A percentile compares a stretch with the other conserved stretches of the same genome.
These are phyloP conservation scores for Caerostris extrusa DNA, from an alignment of 1,140 invertebrate species.

Conservation along the genomic window DNA sequence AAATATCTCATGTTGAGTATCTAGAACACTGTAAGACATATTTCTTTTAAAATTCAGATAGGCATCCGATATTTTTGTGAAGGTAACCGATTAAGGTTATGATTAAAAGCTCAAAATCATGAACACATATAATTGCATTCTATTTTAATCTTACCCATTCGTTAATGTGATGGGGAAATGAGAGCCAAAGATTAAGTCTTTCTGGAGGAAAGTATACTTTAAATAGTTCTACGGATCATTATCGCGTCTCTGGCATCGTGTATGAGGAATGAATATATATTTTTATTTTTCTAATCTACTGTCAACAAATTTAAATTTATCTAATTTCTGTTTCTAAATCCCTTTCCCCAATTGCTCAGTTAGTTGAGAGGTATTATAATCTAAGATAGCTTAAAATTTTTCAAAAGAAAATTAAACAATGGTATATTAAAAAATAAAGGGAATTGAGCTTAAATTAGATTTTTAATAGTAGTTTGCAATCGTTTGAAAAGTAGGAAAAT, in stretches of 20 bases:
- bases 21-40: neutral
- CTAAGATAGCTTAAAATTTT: no score
- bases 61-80: neutral
- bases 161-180: neutral
- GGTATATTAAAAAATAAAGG: no score
- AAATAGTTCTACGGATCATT: neutral
- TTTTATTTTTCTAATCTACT: neutral
- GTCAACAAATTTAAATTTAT: neutral
- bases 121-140: neutral
- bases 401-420: no score
- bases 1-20: neutral
- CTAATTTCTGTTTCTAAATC: neutral
- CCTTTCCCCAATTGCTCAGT: neutral
- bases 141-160: neutral
- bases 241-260: neutral
- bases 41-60: neutral
- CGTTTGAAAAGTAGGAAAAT: no score
- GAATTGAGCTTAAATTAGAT: no score
- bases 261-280: neutral
- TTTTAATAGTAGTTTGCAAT: no score
- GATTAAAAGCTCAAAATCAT: neutral
- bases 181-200: neutral
- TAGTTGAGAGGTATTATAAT: no score
- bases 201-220: neutral
- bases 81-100: neutral